Base-by-base conservation (phyloP, 37 sponge, comb jelly and placozoan genomes). In the Oopsacas minuta region DNA sequence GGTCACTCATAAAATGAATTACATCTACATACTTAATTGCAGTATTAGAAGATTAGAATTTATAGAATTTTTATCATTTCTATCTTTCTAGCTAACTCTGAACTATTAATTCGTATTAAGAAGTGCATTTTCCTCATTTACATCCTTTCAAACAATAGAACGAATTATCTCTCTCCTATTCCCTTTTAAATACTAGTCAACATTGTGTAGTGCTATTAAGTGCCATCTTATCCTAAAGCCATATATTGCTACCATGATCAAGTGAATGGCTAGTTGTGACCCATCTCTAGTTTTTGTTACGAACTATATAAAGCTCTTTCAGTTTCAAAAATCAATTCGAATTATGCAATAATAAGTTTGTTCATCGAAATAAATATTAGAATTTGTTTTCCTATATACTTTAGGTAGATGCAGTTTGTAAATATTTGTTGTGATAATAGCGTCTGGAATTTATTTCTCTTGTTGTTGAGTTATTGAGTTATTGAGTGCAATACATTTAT, bases 141-240 rank as follows among this genome's bases (percentile, higher is more conserved):
- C 49, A 42, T 42, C 49, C 49, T 42, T 42, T n/a, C 12, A 15
- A 42, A 42, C 49, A 42, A 42, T 42, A 42, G 49, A 42, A 42
- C 8, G 8, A 42, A 42, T 42, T 17, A 42, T 42, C 15, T 15
- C 49, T 42, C 49, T 17, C 15, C 49, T 17, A 17, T 42, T 42
- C 15, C 49, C 15, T 17, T 42, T 42, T 15, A 42, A 42, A 42
- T 42, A 42, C 49, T 17, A 42, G 8, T 42, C 15, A 42, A 15
- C 15, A 42, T 32, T 61, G 75, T 25, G 30, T 61, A 61, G 75
- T 34, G 30, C 75, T n/a, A 32, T 3, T 61, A 61, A 61, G 30
- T 61, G 20, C 75, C 75, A 61, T 61, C 75, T 61, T n/a, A 61
- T 61, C 75, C 75, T 61, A 61, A 61, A 61, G 75, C 75, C 75